Base-by-base conservation (phyloP, 2,113 vertebrate species). In the Neolamprologus sp. region DNA sequence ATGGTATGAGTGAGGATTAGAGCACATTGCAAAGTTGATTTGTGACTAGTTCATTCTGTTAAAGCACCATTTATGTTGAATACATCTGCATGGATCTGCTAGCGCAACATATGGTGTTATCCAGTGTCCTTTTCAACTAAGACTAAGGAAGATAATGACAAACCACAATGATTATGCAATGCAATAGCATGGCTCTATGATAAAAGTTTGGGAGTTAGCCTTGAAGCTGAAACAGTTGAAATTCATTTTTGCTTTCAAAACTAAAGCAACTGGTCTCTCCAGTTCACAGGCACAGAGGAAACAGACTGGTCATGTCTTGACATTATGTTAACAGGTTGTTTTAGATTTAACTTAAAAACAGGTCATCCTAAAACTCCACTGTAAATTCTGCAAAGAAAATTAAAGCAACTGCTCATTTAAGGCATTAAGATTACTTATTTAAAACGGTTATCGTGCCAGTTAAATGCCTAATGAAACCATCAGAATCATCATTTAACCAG, bases 221-320 rank as follows among this genome's bases (percentile, higher is more conserved):
- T 47, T 73, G 21, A 73, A 73, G 60, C 21, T 28, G 21, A 45
- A 26, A 68, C 19, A 68, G 60, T 37, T 65, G 60, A 65, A 73
- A 45, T 45, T 47, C 26, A 75, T 45, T 47, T 73, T 47, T 73
- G 68, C 68, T 73, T 73, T 73, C 1, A 73, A 26, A 75, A 28
- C 14, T 49, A 19, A 75, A 49, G 23, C 1, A 75, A 28, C 8
- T 47, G 71, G 42, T 47, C 40, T 28, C 14, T 42, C 1, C n/a
- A 23, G 5, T 54, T 54, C 12, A 35, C 51, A 57, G 33, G 19
- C 13, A 81, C 0, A 40, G 51, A 37, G 30, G 14, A 47, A 75
- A 47, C 42, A 47, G 42, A 47, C 23, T 42, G 17, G 7, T 80
- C 47, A 26, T 55, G 33, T 23, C 63, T 37, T 21, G 33, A 21